Evolutionary conservation across 2,113 vertebrate species (phyloP).

Genomic region (Syngnathus scovelli): DNA sequence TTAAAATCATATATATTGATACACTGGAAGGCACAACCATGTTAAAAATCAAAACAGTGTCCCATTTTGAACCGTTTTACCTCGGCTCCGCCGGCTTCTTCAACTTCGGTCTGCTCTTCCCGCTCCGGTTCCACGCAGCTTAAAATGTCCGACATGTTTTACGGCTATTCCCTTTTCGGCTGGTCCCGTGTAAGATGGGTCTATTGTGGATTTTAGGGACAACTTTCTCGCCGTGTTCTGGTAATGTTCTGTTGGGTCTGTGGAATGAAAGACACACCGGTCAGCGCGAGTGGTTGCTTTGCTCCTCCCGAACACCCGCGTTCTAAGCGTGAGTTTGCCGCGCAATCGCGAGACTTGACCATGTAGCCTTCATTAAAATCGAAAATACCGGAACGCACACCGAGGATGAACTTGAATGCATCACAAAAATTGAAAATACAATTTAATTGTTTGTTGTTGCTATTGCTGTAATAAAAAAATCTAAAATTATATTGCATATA

Average conservation of each 20-base stretch:
- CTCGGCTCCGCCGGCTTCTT: conserved; percentile 67
- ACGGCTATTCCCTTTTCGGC: conserved; percentile 4
- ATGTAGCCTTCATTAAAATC: background rate
- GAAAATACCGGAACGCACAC: background rate
- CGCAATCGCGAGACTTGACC: conserved; percentile 50
- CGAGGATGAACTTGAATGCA: background rate
- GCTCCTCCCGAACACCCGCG: conserved; percentile 38
- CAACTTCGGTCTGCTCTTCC: conserved; percentile 63
- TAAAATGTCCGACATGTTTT: conserved; percentile 64
- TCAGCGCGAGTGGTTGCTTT: conserved; percentile 40
- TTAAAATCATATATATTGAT: background rate
- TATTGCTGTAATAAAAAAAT: background rate
- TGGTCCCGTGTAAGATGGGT: background rate
- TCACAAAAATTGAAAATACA: background rate
- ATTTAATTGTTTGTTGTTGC: background rate
- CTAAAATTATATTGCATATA: background rate
- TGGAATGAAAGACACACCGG: conserved; percentile 53
- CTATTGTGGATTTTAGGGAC: background rate
- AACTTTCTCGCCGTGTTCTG: conserved; percentile 16
- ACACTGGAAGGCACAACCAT: background rate
- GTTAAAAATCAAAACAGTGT: conserved; percentile 7
- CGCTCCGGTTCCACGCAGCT: conserved; percentile 61
- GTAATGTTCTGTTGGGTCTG: conserved; percentile 22
- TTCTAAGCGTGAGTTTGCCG: conserved; percentile 10
- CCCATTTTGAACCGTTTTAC: conserved; percentile 45